Evolutionary conservation across 1,140 invertebrate genomes (phyloP).

Genomic region (Lepidurus packardi): DNA sequence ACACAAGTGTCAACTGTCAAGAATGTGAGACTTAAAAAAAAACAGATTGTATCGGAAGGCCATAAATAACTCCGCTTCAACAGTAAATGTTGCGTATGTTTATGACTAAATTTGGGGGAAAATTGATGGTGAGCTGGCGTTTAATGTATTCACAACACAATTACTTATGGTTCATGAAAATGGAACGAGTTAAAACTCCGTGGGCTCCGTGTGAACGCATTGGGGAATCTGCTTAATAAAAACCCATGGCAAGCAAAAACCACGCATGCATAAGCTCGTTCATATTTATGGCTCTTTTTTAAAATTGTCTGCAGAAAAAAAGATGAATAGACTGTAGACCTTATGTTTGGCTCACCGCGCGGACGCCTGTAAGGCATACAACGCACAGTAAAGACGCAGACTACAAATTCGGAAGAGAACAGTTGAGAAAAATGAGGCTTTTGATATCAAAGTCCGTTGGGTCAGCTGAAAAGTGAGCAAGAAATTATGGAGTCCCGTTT

Average conservation of each 20-base stretch:
- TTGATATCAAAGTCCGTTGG: not conserved
- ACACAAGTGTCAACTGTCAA: not conserved
- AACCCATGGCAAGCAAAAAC: not conserved
- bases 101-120: not conserved
- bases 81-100: not conserved
- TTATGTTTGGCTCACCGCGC: too few species aligned
- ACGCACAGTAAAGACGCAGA: too few species aligned
- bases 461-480: constrained; percentile 18
- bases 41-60: not conserved
- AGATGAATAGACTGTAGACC: too few species aligned
- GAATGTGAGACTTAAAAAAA: not conserved
- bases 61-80: not conserved
- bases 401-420: too few species aligned
- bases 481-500: not conserved
- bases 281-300: not conserved
- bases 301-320: not conserved
- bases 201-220: not conserved
- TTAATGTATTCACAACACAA: not conserved
- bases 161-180: constrained; percentile 3
- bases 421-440: not conserved
- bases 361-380: too few species aligned
- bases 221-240: constrained; percentile 3
- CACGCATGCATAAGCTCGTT: not conserved
- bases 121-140: not conserved
- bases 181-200: constrained; percentile 12